Percentiles rank a stretch among this genome's conserved stretches.
Conservation (phyloP, 2,888 invertebrate species). For the Coenonympha arcania region DNA sequence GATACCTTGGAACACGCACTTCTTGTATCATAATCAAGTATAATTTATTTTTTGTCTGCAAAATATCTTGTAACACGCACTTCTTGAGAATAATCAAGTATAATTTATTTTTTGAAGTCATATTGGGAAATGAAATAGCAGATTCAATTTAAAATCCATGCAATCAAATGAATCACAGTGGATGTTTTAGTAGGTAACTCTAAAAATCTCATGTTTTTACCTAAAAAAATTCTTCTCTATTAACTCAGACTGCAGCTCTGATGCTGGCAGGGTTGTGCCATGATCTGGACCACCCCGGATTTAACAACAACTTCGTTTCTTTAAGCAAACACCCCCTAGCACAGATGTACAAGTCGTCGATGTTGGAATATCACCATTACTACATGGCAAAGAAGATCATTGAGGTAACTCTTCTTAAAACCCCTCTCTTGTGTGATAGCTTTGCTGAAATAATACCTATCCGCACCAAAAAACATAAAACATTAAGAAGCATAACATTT, state of each 20-base stretch:
- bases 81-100: too few species aligned
- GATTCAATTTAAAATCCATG: too few species aligned
- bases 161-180: too few species aligned
- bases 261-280: conserved; percentile 76
- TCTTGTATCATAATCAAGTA: too few species aligned
- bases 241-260: conserved; percentile 64
- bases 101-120: too few species aligned
- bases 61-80: too few species aligned
- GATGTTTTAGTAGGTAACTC: too few species aligned
- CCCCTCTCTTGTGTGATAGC: background rate
- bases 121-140: too few species aligned
- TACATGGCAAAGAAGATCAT: conserved; percentile 73
- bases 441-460: too few species aligned
- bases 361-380: conserved; percentile 76
- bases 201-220: too few species aligned
- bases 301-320: conserved; percentile 75
- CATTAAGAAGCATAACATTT: background rate
- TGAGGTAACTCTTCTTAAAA: conserved; percentile 52
- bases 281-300: conserved; percentile 77
- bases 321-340: conserved; percentile 70
- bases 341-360: conserved; percentile 72
- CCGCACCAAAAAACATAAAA: background rate
- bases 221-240: background rate
- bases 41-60: too few species aligned
- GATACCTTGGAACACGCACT: too few species aligned